Evolutionary conservation across 2,888 invertebrate genomes (phyloP).

Genomic region (Morpho helenor): DNA sequence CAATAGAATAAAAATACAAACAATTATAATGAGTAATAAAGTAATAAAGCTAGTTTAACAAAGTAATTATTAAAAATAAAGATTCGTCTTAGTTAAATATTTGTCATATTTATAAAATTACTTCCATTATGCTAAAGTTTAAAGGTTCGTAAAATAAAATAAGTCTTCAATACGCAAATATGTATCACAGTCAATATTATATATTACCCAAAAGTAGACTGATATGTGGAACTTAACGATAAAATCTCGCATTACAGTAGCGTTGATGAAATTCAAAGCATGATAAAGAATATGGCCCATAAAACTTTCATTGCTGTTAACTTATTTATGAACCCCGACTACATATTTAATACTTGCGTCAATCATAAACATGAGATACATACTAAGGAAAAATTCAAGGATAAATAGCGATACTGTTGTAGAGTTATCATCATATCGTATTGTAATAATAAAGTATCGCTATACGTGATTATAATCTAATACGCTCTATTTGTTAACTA

Average conservation of each 20-base stretch:
- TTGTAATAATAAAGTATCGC: no score
- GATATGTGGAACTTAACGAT: slow-evolving; percentile 37
- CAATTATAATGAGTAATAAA: no score
- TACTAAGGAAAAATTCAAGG: slow-evolving; percentile 15
- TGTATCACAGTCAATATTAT: slow-evolving; percentile 4
- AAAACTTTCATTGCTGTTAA: slow-evolving; percentile 74
- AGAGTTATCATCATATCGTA: no score
- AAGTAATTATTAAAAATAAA: no score
- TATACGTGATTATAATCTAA: no score
- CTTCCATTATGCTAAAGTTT: no score
- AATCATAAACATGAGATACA: slow-evolving; percentile 31
- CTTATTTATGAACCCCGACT: slow-evolving; percentile 70
- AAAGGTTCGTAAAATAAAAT: neutral
- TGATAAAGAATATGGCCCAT: slow-evolving; percentile 71
- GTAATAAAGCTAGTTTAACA: no score
- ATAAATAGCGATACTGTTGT: slow-evolving; percentile 3
- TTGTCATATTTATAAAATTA: no score
- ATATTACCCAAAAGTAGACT: slow-evolving; percentile 15
- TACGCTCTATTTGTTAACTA: no score
- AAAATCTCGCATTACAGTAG: slow-evolving; percentile 54
- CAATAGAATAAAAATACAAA: no score
- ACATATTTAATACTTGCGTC: slow-evolving; percentile 63
- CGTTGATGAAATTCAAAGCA: slow-evolving; percentile 73
- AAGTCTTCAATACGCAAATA: neutral
- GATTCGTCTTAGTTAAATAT: no score